phyloP scores from a whole-genome alignment of 2,113 vertebrate species.

The Pycnonotus jocosus region DNA sequence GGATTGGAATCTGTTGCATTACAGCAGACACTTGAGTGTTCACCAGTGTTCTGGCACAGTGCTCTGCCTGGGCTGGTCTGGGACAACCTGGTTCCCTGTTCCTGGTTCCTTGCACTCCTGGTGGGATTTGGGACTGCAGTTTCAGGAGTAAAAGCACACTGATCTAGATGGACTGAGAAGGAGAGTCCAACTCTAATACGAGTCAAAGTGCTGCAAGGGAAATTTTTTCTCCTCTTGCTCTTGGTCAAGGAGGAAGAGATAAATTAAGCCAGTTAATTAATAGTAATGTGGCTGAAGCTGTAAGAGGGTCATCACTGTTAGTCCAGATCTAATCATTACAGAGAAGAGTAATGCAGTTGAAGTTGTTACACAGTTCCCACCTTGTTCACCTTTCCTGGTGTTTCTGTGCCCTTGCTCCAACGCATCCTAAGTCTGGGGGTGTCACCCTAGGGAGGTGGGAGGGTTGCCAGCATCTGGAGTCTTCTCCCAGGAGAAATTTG shows the following conservation, averaged over 20 bases:
- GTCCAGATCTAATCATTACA: neutral
- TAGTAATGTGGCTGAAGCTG: neutral
- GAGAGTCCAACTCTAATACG: neutral
- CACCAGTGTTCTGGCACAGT: neutral
- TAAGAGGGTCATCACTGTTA: neutral
- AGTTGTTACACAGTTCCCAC: neutral
- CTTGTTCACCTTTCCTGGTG: neutral
- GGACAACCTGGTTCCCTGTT: accelerated
- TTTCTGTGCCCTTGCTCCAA: neutral
- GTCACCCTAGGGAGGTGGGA: neutral
- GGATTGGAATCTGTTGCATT: neutral
- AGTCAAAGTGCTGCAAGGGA: neutral
- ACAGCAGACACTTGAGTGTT: neutral
- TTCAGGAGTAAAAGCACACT: neutral
- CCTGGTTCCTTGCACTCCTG: neutral
- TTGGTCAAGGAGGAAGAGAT: neutral
- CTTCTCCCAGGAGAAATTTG: neutral
- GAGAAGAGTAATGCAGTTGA: neutral
- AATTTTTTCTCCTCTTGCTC: neutral
- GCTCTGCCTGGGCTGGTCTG: neutral
- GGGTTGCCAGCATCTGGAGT: neutral
- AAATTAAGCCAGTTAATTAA: neutral
- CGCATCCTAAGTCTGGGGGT: neutral
- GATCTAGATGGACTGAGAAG: neutral
- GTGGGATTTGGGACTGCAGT: neutral